Conservation (phyloP, 2,797 vertebrate species). For the Salarias fasciatus region DNA sequence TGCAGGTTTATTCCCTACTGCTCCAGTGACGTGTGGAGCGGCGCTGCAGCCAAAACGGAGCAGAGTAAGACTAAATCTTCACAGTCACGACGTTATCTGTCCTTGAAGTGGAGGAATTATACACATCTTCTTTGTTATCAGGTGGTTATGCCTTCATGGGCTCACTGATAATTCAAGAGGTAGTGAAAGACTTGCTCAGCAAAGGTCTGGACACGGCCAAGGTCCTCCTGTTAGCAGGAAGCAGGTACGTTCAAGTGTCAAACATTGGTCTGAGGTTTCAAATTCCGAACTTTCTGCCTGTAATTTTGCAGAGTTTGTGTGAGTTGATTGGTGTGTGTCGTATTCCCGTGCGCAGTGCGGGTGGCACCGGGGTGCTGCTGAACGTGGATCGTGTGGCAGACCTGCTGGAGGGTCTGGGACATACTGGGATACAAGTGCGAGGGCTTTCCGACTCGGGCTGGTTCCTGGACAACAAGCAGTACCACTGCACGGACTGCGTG, state of each 20-base stretch:
- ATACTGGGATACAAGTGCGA: slow-evolving; percentile 91
- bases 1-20: slow-evolving; percentile 96
- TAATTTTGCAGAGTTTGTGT: neutral
- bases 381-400: slow-evolving; percentile 94
- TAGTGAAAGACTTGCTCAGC: slow-evolving; percentile 90
- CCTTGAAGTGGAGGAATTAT: neutral
- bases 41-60: slow-evolving; percentile 90
- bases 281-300: neutral
- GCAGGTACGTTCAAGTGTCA: slow-evolving; percentile 83
- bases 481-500: slow-evolving; percentile 90
- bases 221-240: slow-evolving; percentile 93
- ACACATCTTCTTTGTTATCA: slow-evolving; percentile 56
- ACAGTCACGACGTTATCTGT: neutral
- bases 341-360: slow-evolving; percentile 82
- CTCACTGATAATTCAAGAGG: slow-evolving; percentile 94
- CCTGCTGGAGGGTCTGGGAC: slow-evolving; percentile 90
- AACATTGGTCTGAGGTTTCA: neutral
- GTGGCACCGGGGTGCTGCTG: slow-evolving; percentile 94
- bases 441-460: slow-evolving; percentile 96
- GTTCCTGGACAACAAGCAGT: slow-evolving; percentile 98
- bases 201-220: slow-evolving; percentile 93
- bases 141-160: slow-evolving; percentile 97
- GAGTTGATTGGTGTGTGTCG: neutral
- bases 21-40: slow-evolving; percentile 98
- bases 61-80: slow-evolving; percentile 81